Conservation (phyloP, 2,888 invertebrate genomes). For the Eristalis intricaria region DNA sequence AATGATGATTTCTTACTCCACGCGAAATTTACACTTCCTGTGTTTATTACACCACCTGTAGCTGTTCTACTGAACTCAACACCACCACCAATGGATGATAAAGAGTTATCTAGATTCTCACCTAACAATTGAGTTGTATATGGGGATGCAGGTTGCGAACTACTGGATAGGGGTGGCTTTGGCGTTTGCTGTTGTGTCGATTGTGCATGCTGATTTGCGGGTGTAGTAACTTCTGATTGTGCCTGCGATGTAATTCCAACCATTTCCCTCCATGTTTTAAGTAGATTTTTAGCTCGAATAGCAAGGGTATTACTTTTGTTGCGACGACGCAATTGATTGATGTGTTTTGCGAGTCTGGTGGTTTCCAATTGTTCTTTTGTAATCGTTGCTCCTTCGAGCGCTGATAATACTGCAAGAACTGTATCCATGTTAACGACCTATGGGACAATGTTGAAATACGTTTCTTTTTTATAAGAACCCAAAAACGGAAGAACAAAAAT, state of each 20-base stretch:
- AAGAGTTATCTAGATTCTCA: conserved; percentile 62
- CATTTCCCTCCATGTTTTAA: conserved; percentile 95
- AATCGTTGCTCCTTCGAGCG: conserved; percentile 91
- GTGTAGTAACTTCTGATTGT: conserved; percentile 39
- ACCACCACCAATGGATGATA: conserved; percentile 59
- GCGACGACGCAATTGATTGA: conserved; percentile 94
- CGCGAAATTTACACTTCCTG: conserved; percentile 71
- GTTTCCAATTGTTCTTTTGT: conserved; percentile 83
- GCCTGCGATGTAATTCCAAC: conserved; percentile 84
- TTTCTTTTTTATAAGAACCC: not conserved
- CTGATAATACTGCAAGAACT: conserved; percentile 95
- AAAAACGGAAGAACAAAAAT: not conserved
- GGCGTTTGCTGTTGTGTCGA: conserved; percentile 53
- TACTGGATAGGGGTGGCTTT: conserved; percentile 44
- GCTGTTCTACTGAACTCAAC: conserved; percentile 51
- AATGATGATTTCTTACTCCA: conserved; percentile 67
- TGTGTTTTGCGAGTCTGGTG: conserved; percentile 96
- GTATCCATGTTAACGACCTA: conserved; percentile 97
- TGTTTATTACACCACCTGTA: conserved; percentile 44
- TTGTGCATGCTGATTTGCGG: conserved; percentile 34
- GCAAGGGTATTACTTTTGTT: conserved; percentile 92
- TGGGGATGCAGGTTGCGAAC: conserved; percentile 74
- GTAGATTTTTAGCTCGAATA: conserved; percentile 93
- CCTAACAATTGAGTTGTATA: conserved; percentile 53
- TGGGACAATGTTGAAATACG: not conserved